Evolutionary conservation across 2,797 vertebrate species (phyloP).

Genomic region (Mallotus villosus): DNA sequence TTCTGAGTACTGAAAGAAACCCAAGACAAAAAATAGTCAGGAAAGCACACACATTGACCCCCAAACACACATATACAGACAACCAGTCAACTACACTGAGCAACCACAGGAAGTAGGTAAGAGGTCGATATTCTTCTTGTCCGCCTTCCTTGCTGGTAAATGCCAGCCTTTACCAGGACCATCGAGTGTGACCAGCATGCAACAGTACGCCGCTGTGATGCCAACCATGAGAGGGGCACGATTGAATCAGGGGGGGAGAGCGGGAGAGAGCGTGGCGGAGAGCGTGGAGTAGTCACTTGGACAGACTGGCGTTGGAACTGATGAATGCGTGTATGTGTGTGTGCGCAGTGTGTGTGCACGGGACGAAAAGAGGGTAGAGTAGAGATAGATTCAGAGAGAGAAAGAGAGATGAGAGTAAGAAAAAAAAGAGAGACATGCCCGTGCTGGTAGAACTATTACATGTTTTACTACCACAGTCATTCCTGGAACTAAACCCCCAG

Average conservation of each 20-base stretch:
- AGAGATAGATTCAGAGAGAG: too few relatives aligned
- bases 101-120: background rate
- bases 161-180: background rate
- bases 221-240: slow-evolving; percentile 8
- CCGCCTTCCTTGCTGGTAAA: background rate
- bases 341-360: background rate
- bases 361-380: too few relatives aligned
- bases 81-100: too few relatives aligned
- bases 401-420: too few relatives aligned
- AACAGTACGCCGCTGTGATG: slow-evolving; percentile 35
- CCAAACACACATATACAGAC: background rate
- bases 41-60: background rate
- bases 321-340: background rate
- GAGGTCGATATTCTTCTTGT: background rate
- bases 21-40: slow-evolving; percentile 15
- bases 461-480: too few relatives aligned
- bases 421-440: too few relatives aligned
- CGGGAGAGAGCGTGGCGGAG: too few relatives aligned
- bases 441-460: too few relatives aligned
- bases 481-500: too few relatives aligned
- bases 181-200: slow-evolving; percentile 14
- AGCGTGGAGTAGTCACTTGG: too few relatives aligned
- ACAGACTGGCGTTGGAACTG: too few relatives aligned
- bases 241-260: too few relatives aligned
- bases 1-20: slow-evolving; percentile 88